Evolutionary conservation across 2,113 vertebrate genomes (phyloP), one percentile per base, ranked within the genome.

Genomic region (Oreochromis aureus): DNA sequence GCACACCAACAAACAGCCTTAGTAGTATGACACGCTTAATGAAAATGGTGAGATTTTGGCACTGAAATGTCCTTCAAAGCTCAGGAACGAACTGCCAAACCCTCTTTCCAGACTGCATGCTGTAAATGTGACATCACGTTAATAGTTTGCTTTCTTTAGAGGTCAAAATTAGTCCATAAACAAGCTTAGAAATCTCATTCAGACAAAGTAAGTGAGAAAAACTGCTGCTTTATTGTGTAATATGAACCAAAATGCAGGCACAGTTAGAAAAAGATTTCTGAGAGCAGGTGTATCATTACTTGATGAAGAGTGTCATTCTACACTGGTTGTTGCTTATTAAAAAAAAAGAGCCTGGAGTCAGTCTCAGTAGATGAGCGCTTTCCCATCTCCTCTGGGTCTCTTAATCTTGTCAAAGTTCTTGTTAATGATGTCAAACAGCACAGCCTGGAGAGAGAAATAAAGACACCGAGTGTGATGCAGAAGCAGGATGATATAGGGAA

Each of bases 351-450:
- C 44, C 44, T 41, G 76, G 53, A 61, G 78, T 27, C 22, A 7
- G 39, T 39, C 84, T 98, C 93, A 98, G 93, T 98, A 98, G 95
- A 98, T 97, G 89, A 98, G 97, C 18, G 97, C 97, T 83, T 98
- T 98, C 80, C 96, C 96, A 51, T 98, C 97, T 92, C 98, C 98
- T 84, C 97, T 97, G 51, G 98, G 97, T 94, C 97, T 98, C 96
- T 97, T 98, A 81, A 98, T 98, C 94, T 98, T 98, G 95, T 97
- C 96, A 1, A 96, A 97, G 93, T 98, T 98, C 96, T 98, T 98
- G 94, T 85, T 96, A 92, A 98, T 97, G 90, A 97, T 96, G 94
- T 98, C 98, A 63, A 97, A 97, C 83, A 98, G 93, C 66, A 97
- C 96, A 19, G 98, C 97, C 98, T 98, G 90, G 15, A 59, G 84